Evolutionary conservation across 2,888 invertebrate species (phyloP), one percentile per base, ranked within the genome.

Genomic region (Maniola hyperantus): DNA sequence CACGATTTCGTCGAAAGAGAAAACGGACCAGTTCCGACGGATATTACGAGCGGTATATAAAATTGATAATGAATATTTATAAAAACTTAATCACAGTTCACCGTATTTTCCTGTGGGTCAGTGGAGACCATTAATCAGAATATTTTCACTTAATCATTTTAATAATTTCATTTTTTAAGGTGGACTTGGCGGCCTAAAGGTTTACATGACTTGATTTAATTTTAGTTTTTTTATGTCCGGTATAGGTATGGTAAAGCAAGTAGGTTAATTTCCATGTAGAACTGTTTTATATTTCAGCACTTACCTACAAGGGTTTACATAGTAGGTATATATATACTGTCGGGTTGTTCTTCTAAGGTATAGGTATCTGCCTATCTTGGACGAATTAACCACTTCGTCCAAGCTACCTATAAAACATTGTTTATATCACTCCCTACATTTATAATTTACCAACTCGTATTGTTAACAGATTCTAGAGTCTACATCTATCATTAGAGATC

Each of bases 41-140:
- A 84, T 88, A 89, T 90, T 88, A 86, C 87, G 86, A 82, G 83
- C 88, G 83, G 82, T 85, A 85, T 81, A 86, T 84, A 83, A 89
- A 88, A 91, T 89, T 89, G 87, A 89, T 91, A 89, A 90, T 89
- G 88, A 89, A 89, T 91, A 89, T 89, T 89, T 90, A 89, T 87
- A 91, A 89, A 89, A 90, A 89, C 83, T 85, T 87, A 89, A 89
- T 88, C 85, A 88, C 84, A 78, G 82, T 76, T 80, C 83, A 81
- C 81, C 76, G 78, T 81, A 69, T 84, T 86, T 87, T 85, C 84
- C 86, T 80, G 74, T 80, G 77, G 86, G 85, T 87, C 87, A 85
- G 74, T 76, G 77, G 83, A 84, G 87, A 85, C 81, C 84, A 87
- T 87, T 87, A 85, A 87, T 89, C 88, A 88, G 88, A 84, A 86